Percentiles rank a stretch among this genome's conserved stretches.
These are phyloP conservation scores for Troglohyphantes excavatus DNA, from an alignment of 2,888 invertebrate species.

Conservation along the genomic window DNA sequence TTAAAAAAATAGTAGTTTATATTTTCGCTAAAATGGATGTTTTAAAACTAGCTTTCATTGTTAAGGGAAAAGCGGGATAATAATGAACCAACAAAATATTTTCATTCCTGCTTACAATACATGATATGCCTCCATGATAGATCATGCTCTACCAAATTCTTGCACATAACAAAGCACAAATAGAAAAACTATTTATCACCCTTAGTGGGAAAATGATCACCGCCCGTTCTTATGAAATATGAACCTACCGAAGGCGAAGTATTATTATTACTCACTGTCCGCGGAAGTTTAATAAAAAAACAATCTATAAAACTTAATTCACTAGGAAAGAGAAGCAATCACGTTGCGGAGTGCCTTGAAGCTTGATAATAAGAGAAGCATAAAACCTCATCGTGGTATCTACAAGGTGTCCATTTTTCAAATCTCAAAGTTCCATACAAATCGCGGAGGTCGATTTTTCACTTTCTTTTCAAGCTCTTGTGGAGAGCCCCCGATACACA, in stretches of 20 bases:
- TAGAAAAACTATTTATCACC: neutral
- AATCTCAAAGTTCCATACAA: slow-evolving; percentile 9
- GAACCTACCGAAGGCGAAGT: neutral
- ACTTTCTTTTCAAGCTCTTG: slow-evolving; percentile 11
- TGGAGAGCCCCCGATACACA: neutral
- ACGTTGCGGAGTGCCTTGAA: neutral
- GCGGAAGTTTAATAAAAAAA: slow-evolving; percentile 4
- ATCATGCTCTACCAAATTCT: neutral
- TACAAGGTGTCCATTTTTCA: slow-evolving; percentile 15
- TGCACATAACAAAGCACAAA: neutral
- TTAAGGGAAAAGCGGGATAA: no score
- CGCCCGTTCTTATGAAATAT: neutral
- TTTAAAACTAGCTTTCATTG: no score
- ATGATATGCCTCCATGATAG: no score
- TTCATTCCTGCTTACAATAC: no score
- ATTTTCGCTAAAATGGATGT: no score
- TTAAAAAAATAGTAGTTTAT: no score
- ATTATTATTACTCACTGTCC: neutral
- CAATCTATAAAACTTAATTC: slow-evolving; percentile 7
- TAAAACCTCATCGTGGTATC: no score
- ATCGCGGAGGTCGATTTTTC: slow-evolving; percentile 10
- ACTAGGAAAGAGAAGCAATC: slow-evolving; percentile 3
- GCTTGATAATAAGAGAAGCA: neutral
- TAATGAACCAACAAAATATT: no score
- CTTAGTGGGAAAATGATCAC: neutral